Evolutionary conservation across 2,797 vertebrate genomes (phyloP), one percentile per base, ranked within the genome.

Genomic region (Pipistrellus pipistrellus): DNA sequence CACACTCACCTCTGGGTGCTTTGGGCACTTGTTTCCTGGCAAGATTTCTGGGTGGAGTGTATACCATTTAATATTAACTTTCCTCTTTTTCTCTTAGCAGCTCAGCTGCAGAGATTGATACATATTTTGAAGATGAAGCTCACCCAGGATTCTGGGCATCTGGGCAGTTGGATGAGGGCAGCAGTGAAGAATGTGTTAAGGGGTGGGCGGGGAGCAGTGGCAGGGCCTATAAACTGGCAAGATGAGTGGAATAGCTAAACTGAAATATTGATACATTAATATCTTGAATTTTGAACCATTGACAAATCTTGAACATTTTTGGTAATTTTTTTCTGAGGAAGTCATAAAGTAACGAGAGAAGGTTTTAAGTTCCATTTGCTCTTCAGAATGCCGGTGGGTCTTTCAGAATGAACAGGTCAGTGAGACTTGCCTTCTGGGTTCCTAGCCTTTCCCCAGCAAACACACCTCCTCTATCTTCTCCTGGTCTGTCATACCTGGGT

Each of bases 1-100:
- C 62, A 10, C 0, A 0, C 12, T 7, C 3, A 32, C 73, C 3
- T 12, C 27, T 30, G 20, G 2, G 0, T 4, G 1, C 3, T 25
- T 9, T 7, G 6, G 32, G 64, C 12, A 2, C 15, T 21, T 0
- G 8, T 9, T 57, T 41, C 30, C 71, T 25, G 73, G 10, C 6
- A 1, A 2, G 18, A 2, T 4, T 32, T 20, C 17, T 9, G 5
- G 14, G 51, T 8, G 18, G 53, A 11, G 18, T 2, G 3, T 4
- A 11, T 44, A 2, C 35, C 30, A 0, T 51, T 15, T 30, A 12
- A 7, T 15, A 0, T 8, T 10, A 1, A 4, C 35, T 13, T 27
- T n/a, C 23, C 18, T 38, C 18, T 20, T 57, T 85, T 46, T 7
- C 20, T 53, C 3, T 46, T n/a, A n/a, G 38, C 11, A 27, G 55